phyloP scores from a whole-genome alignment of 1,140 invertebrate species.

The Neodiprion lecontei region DNA sequence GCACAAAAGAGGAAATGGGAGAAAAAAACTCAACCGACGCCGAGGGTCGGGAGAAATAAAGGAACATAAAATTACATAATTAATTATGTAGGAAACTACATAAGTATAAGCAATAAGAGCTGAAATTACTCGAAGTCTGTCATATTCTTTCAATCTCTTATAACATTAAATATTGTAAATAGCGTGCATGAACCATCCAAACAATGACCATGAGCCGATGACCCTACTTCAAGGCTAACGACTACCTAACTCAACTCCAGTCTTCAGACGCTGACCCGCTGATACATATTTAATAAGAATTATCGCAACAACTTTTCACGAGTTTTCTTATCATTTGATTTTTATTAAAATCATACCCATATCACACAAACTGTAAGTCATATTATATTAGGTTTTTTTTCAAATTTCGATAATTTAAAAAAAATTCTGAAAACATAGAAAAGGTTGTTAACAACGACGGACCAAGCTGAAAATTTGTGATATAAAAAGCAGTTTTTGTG shows the following conservation, averaged over 20 bases:
- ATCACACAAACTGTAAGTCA: background rate
- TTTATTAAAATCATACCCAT: too few relatives aligned
- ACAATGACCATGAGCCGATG: conserved; percentile 44
- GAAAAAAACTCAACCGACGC: background rate
- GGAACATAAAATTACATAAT: background rate
- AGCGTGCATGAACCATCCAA: too few relatives aligned
- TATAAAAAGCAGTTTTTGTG: too few relatives aligned
- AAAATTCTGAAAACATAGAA: background rate
- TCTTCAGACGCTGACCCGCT: too few relatives aligned
- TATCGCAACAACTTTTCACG: conserved; percentile 48
- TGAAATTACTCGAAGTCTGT: too few relatives aligned
- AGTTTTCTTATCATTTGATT: too few relatives aligned
- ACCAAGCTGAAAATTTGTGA: too few relatives aligned
- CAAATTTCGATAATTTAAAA: conserved; percentile 17
- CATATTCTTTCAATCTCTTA: too few relatives aligned
- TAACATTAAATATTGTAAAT: too few relatives aligned
- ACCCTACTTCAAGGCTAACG: conserved; percentile 53
- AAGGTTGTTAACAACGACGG: too few relatives aligned
- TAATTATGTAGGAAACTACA: too few relatives aligned
- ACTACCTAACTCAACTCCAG: conserved; percentile 31
- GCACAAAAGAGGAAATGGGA: background rate
- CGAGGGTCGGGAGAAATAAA: background rate
- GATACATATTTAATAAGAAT: conserved; percentile 20
- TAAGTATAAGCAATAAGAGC: too few relatives aligned
- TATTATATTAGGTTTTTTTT: conserved; percentile 20